Conservation (phyloP, 2,797 vertebrate genomes). For the Pampus argenteus region DNA sequence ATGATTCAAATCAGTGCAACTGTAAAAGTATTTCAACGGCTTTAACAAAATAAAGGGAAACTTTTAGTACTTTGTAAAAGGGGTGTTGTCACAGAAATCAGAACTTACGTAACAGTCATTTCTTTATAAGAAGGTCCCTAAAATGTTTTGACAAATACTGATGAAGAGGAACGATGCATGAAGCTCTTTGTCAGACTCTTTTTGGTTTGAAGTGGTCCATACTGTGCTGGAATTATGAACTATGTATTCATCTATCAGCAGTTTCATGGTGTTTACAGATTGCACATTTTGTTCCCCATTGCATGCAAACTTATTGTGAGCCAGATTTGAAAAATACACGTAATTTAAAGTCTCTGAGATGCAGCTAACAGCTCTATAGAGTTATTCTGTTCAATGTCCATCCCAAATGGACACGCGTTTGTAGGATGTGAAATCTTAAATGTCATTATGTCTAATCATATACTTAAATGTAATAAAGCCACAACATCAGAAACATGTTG, state of each 20-base stretch:
- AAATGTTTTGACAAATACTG: conserved; percentile 40
- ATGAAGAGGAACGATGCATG: conserved; percentile 13
- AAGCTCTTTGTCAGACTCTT: conserved; percentile 11
- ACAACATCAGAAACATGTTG: conserved; percentile 44
- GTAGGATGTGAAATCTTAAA: conserved; percentile 20
- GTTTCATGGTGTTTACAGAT: conserved; percentile 5
- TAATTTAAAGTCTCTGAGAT: conserved; percentile 14
- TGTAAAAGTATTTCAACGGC: conserved; percentile 10
- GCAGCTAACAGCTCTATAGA: conserved; percentile 24
- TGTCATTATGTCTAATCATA: conserved; percentile 34
- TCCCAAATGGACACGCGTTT: conserved; percentile 25
- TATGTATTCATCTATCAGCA: conserved; percentile 24
- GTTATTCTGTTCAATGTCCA: conserved; percentile 5
- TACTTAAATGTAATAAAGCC: conserved; percentile 42
- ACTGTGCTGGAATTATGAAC: conserved; percentile 15
- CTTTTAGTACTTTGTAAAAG: conserved; percentile 14
- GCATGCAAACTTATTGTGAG: conserved; percentile 16
- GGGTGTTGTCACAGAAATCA: background rate
- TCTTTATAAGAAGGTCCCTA: conserved; percentile 6
- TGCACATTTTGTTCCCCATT: conserved; percentile 34
- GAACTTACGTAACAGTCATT: background rate
- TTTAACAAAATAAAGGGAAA: conserved; percentile 6
- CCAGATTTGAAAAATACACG: conserved; percentile 31
- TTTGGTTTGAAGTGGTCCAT: conserved; percentile 33
- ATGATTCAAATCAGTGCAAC: conserved; percentile 40